phyloP scores from a whole-genome alignment of 2,797 vertebrate genomes.

The Enoplosus armatus region DNA sequence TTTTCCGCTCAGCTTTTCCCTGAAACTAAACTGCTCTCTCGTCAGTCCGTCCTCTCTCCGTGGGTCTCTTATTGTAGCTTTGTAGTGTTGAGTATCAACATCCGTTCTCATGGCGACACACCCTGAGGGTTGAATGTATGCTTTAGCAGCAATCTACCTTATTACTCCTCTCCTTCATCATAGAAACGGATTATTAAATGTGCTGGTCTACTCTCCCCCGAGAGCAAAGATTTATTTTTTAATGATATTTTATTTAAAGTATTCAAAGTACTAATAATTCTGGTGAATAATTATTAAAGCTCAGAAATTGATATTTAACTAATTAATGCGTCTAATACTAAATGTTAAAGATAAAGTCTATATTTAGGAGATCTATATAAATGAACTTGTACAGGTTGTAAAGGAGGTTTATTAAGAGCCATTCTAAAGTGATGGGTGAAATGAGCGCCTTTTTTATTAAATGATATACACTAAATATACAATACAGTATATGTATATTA shows the following conservation, averaged over 20 bases:
- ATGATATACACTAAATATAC: neutral
- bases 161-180: neutral
- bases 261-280: neutral
- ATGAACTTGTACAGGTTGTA: too few relatives aligned
- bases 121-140: conserved; percentile 55
- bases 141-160: conserved; percentile 36
- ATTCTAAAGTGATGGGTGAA: conserved; percentile 19
- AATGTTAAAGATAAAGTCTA: conserved; percentile 30
- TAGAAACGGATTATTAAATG: neutral
- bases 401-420: conserved; percentile 40
- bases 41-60: neutral
- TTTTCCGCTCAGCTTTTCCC: neutral
- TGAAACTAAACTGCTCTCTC: neutral
- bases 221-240: conserved; percentile 52
- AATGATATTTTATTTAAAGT: conserved; percentile 13
- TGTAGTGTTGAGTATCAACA: conserved; percentile 2
- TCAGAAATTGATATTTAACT: conserved; percentile 28
- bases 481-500: conserved; percentile 17
- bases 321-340: neutral
- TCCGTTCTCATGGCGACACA: neutral
- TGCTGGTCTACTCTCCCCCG: neutral
- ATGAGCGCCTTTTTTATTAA: conserved; percentile 23
- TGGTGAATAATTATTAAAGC: conserved; percentile 17
- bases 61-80: neutral
- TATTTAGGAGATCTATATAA: conserved; percentile 17